A percentile compares a stretch with the other conserved stretches of the same genome.
These are phyloP conservation scores for Sitta europaea DNA, from an alignment of 2,113 vertebrate species.

Conservation along the genomic window DNA sequence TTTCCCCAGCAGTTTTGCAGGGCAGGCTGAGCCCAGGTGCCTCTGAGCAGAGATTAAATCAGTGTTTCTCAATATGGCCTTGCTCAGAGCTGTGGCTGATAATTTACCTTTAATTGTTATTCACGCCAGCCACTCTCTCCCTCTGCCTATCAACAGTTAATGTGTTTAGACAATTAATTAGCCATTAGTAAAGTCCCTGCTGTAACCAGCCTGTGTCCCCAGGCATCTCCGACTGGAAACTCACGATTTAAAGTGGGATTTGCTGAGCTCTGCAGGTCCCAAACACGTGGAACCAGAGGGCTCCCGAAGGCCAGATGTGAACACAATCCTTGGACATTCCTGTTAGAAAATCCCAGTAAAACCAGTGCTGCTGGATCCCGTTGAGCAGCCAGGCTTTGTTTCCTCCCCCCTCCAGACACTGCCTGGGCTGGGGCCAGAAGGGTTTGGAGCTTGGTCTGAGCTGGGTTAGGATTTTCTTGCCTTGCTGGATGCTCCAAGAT, in stretches of 20 bases:
- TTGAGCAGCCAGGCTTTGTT: not conserved
- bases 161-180: not conserved
- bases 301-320: not conserved
- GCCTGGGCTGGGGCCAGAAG: not conserved
- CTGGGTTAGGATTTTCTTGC: not conserved
- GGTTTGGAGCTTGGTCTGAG: not conserved
- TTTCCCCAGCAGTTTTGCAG: not conserved
- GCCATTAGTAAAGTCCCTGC: not conserved
- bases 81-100: not conserved
- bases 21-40: not conserved
- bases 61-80: not conserved
- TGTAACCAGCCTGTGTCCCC: not conserved
- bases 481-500: not conserved
- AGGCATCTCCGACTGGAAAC: not conserved
- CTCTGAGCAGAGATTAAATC: not conserved
- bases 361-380: not conserved
- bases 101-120: not conserved
- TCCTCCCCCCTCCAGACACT: not conserved
- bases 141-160: not conserved
- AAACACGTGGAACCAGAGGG: rapidly evolving
- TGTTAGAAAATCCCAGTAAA: not conserved
- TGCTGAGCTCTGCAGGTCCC: not conserved
- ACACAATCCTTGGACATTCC: not conserved
- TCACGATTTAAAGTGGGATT: not conserved
- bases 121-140: not conserved